These are phyloP conservation scores for Amyelois transitella DNA, from an alignment of 1,140 invertebrate genomes.

Conservation along the genomic window DNA sequence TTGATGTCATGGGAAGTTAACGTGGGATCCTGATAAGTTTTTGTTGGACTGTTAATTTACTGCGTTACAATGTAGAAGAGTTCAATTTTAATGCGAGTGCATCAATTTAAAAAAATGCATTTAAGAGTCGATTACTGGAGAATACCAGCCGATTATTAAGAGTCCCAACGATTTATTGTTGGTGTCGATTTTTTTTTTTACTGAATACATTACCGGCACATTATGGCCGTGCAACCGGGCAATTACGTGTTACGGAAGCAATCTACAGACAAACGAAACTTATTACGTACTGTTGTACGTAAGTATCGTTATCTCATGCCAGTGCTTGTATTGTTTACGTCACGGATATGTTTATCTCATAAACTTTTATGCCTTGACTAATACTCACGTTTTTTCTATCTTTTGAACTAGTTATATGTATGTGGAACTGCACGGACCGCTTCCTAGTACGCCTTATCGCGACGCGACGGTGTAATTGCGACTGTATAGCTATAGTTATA, in stretches of 20 bases:
- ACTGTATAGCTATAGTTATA: neutral
- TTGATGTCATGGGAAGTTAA: slow-evolving; percentile 56
- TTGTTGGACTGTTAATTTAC: slow-evolving; percentile 14
- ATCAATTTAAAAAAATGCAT: slow-evolving; percentile 16
- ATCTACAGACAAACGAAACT: slow-evolving; percentile 26
- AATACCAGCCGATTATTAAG: neutral
- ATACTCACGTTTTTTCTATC: neutral
- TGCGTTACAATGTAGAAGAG: neutral
- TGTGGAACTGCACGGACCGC: neutral
- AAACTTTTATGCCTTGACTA: neutral
- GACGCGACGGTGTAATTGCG: too few species aligned
- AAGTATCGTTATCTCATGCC: slow-evolving; percentile 23
- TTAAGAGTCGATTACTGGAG: neutral
- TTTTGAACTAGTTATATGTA: neutral
- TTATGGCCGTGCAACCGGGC: slow-evolving; percentile 20
- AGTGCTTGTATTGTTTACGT: slow-evolving; percentile 20
- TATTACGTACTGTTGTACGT: slow-evolving; percentile 29
- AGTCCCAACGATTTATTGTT: slow-evolving; percentile 19
- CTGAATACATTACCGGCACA: slow-evolving; percentile 26
- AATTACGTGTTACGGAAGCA: slow-evolving; percentile 40
- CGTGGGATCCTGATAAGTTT: slow-evolving; percentile 32
- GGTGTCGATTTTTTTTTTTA: slow-evolving; percentile 25
- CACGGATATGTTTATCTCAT: slow-evolving; percentile 18
- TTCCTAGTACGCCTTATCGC: neutral
- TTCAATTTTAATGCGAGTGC: slow-evolving; percentile 4